Conservation (phyloP, 1,140 invertebrate species). For the Zaprionus capensis region DNA sequence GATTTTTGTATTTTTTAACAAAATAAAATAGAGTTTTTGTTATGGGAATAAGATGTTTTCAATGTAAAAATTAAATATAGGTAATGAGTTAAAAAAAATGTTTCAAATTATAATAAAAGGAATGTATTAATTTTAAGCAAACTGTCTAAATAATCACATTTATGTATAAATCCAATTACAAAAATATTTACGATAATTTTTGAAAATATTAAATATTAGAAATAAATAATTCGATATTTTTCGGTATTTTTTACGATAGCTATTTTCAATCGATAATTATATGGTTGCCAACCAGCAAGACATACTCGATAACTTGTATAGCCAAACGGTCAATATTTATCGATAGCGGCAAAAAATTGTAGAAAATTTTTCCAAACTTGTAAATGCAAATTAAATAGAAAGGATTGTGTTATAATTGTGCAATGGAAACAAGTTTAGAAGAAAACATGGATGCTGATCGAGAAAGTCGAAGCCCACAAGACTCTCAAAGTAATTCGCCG, state of each 20-base stretch:
- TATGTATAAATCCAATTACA: neutral
- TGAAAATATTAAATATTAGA: neutral
- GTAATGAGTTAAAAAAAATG: neutral
- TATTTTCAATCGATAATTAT: neutral
- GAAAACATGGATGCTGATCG: constrained; percentile 66
- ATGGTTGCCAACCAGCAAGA: neutral
- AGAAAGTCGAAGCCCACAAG: constrained; percentile 43
- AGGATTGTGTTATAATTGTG: constrained; percentile 26
- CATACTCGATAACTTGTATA: constrained; percentile 8
- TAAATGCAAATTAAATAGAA: constrained; percentile 54
- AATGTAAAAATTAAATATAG: no score
- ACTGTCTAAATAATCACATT: no score
- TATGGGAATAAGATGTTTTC: no score
- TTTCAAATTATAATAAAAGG: neutral
- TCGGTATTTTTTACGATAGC: neutral
- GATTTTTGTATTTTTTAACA: no score
- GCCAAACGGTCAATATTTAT: constrained; percentile 29
- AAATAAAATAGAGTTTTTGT: no score
- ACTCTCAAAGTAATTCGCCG: constrained; percentile 38
- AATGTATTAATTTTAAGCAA: neutral
- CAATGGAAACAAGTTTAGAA: constrained; percentile 71
- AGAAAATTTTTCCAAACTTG: constrained; percentile 51
- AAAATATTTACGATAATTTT: neutral
- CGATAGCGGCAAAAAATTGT: constrained; percentile 66
- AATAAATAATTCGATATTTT: neutral